Base-by-base conservation (phyloP, 2,797 vertebrate species). In the Tadarida brasiliensis region DNA sequence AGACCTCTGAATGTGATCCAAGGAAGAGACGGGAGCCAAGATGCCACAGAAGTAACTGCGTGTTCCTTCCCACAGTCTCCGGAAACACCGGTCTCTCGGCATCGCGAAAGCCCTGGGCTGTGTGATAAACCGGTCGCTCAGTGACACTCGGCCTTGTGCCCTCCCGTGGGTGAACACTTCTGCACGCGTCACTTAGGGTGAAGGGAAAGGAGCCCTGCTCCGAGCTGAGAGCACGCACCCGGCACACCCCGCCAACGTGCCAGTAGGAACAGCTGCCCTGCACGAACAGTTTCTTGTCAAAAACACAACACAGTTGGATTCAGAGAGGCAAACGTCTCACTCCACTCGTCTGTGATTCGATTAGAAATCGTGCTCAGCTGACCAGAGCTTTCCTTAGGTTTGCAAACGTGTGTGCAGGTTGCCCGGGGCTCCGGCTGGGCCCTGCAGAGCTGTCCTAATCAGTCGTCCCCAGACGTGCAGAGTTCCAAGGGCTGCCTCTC, bases 171-270 rank as follows among this genome's bases (percentile, higher is more conserved):
- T 94, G 71, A 95, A 96, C 35, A 90, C 68, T 68, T 97, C 1
- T 91, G 76, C 47, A 70, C 87, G 90, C 78, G 68, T 94, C 95
- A 70, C 93, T 96, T 92, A 92, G 78, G 93, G 35, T 49, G 86
- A 86, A 96, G 97, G 97, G 90, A 96, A 95, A 30, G 71, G 84
- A 95, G 70, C 56, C 94, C 86, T 67, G 91, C 91, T 81, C 73
- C 63, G 76, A 22, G 28, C 20, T 91, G 71, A 68, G 93, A 92
- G 86, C 87, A 44, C 1, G 10, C 12, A 44, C 57, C 78, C 76
- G 30, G 26, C 59, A 90, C 88, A 44, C 73, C 61, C 24, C 2
- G 16, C 57, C 77, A 77, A 89, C 14, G 30, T 11, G 78, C 61
- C 61, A 73, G 73, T 67, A 71, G 70, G 28, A 91, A 49, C 10